Evolutionary conservation across 2,797 vertebrate species (phyloP), one percentile per base, ranked within the genome.

Genomic region (Tenualosa ilisha): DNA sequence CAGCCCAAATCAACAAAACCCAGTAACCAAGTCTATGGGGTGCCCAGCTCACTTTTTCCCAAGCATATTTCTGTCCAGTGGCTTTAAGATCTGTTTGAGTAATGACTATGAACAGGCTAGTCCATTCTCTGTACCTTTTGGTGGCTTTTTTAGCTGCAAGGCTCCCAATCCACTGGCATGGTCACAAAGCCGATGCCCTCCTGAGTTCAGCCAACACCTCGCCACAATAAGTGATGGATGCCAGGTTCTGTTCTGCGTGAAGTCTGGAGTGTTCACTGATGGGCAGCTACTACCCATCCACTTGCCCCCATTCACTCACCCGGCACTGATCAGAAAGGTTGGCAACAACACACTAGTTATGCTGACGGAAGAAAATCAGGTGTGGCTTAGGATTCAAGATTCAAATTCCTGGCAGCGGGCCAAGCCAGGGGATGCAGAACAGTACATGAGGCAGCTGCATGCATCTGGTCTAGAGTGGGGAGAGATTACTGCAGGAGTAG

Each of bases 141-240:
- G 96, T 5, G 98, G 98, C 22, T 95, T 99, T 91, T 97, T 98
- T 87, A 98, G 97, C 90, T 99, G 97, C 84, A 87, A 94, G n/a
- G 91, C 92, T 0, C 93, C 87, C 81, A 99, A 99, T 89, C 95
- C 96, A 0, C 86, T 98, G 88, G 94, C 91, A 0, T 86, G 51
- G 0, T 43, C 6, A 72, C 89, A 94, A 56, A 82, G 0, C 1
- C 96, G 90, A 51, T 98, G 97, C 85, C 97, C 97, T 0, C 90
- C 92, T 0, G 94, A 95, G 82, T 98, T 97, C 90, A 98, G 97
- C 81, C 97, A 97, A 88, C 97, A 98, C 88, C 91, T 97, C 0
- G 96, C 95, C 0, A 82, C 95, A 26, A 95, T 98, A 89, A 97
- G 96, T 0, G 96, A 98, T 0, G 96, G 97, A 2, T 98, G 97